phyloP scores from a whole-genome alignment of 2,113 vertebrate genomes.

The Galbula dea region DNA sequence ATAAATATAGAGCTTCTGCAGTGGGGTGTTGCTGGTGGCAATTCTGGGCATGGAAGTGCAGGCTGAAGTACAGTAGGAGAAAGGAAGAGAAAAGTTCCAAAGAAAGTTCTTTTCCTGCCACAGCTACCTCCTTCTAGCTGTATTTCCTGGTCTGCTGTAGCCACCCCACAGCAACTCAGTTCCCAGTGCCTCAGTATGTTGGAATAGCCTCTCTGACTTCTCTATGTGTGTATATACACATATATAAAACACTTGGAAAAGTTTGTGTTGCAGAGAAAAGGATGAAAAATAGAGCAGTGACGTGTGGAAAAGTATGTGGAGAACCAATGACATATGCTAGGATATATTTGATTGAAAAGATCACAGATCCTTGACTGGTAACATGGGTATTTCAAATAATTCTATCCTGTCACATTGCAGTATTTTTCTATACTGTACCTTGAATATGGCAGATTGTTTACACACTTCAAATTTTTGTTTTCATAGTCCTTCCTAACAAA shows the following conservation, averaged over 20 bases:
- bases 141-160: not conserved
- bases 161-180: not conserved
- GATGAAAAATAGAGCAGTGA: not conserved
- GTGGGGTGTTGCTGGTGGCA: not conserved
- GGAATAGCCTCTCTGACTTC: not conserved
- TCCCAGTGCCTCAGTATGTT: not conserved
- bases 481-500: not conserved
- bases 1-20: not conserved
- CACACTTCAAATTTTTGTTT: not conserved
- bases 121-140: not conserved
- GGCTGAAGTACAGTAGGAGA: not conserved
- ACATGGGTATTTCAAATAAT: not conserved
- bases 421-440: not conserved
- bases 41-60: not conserved
- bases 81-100: not conserved
- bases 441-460: not conserved
- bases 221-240: not conserved
- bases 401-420: not conserved
- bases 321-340: not conserved
- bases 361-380: not conserved
- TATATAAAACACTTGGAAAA: not conserved
- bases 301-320: not conserved
- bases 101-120: not conserved
- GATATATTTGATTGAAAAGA: not conserved
- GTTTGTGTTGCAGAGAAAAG: not conserved